A percentile compares a stretch with the other conserved stretches of the same genome.
These are phyloP conservation scores for Phycodurus eques DNA, from an alignment of 2,113 vertebrate species.

Conservation along the genomic window DNA sequence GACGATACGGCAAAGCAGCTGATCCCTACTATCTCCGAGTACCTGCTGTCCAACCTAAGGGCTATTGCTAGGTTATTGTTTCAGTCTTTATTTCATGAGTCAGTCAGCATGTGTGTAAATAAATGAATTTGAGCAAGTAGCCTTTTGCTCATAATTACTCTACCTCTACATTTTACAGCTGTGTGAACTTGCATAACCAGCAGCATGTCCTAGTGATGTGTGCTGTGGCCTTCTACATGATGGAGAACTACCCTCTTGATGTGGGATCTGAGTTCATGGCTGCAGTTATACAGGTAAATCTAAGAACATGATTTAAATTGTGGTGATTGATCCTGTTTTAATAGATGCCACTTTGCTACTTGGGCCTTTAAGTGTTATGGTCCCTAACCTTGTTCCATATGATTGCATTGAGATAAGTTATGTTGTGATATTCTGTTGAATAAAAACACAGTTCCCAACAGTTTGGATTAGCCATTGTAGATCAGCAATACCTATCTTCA, in stretches of 20 bases:
- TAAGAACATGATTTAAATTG: neutral
- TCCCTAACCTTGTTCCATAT: no score
- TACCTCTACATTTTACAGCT: slow-evolving; percentile 74
- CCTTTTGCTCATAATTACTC: neutral
- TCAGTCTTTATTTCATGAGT: neutral
- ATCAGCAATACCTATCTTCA: neutral
- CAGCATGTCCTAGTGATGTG: slow-evolving; percentile 97
- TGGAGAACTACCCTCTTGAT: slow-evolving; percentile 96
- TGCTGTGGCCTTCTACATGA: slow-evolving; percentile 95
- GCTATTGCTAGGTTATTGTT: slow-evolving; percentile 85
- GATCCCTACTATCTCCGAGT: slow-evolving; percentile 86
- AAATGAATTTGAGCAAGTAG: neutral
- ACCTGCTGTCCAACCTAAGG: slow-evolving; percentile 88
- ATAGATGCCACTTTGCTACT: no score
- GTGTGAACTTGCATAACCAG: slow-evolving; percentile 91
- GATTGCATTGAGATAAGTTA: neutral
- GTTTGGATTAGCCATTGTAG: neutral
- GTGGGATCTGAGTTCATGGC: slow-evolving; percentile 94
- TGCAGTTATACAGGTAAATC: slow-evolving; percentile 87
- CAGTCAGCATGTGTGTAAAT: neutral
- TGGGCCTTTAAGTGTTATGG: no score
- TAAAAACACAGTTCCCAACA: neutral
- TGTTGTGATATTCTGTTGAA: neutral
- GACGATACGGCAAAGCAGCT: slow-evolving; percentile 94
- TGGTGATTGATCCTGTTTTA: no score